Percentiles rank a stretch among this genome's conserved stretches.
phyloP scores from a whole-genome alignment of 2,888 invertebrate species.

The Emmelina monodactyla region DNA sequence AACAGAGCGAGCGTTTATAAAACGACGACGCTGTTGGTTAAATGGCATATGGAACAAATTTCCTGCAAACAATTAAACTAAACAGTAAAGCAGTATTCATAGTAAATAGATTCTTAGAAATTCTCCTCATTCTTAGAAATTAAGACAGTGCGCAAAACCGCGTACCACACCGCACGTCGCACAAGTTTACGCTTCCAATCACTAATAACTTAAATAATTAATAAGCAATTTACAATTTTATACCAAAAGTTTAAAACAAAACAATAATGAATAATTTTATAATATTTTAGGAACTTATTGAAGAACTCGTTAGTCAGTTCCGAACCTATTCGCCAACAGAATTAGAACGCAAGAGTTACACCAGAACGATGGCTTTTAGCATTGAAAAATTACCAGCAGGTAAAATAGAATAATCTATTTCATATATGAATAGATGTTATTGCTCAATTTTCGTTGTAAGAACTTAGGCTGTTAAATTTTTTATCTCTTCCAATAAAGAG shows the following conservation, averaged over 20 bases:
- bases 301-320: constrained; percentile 54
- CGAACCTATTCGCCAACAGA: constrained; percentile 38
- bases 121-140: not conserved
- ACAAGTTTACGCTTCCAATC: not conserved
- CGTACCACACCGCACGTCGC: not conserved
- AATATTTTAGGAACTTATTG: constrained; percentile 41
- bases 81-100: not conserved
- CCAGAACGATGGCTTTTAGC: constrained; percentile 63
- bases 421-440: too few relatives aligned
- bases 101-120: not conserved
- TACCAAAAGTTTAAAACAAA: too few relatives aligned
- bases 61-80: too few relatives aligned
- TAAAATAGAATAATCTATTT: too few relatives aligned
- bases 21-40: too few relatives aligned
- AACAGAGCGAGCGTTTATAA: too few relatives aligned
- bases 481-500: too few relatives aligned
- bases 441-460: too few relatives aligned
- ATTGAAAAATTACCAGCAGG: constrained; percentile 73
- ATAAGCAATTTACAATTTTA: not conserved
- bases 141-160: not conserved
- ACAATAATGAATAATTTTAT: not conserved
- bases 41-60: too few relatives aligned
- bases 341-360: constrained; percentile 36
- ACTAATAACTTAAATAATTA: not conserved
- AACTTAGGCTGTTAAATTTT: too few relatives aligned